These are phyloP conservation scores for Leptopilina clavipes DNA, from an alignment of 1,140 invertebrate genomes.

Conservation along the genomic window DNA sequence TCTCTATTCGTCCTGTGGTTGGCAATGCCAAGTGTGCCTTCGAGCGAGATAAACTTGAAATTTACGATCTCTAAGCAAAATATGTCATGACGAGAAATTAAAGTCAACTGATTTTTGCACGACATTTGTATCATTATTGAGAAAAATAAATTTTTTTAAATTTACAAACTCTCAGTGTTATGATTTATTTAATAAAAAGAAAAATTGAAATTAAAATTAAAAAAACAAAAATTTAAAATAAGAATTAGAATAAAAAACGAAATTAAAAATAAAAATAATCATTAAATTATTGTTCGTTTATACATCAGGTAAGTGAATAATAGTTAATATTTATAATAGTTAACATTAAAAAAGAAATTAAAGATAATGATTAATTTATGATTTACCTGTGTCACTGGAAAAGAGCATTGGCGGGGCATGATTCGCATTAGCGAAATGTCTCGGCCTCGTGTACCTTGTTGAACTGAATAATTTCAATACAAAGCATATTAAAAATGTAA, in stretches of 20 bases:
- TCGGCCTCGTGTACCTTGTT: constrained; percentile 80
- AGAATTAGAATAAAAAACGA: no score
- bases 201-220: no score
- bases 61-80: background rate
- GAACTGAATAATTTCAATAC: constrained; percentile 87
- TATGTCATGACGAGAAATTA: background rate
- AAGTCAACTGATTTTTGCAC: background rate
- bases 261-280: no score
- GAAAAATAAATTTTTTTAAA: no score
- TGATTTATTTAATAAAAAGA: no score
- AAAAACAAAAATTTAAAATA: no score
- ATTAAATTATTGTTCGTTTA: no score
- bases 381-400: constrained; percentile 85
- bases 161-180: no score
- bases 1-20: constrained; percentile 28
- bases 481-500: constrained; percentile 89
- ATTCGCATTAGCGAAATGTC: constrained; percentile 87
- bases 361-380: background rate
- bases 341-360: background rate
- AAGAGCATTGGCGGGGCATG: constrained; percentile 87
- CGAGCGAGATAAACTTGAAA: constrained; percentile 23
- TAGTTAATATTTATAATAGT: no score
- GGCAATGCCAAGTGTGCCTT: constrained; percentile 21
- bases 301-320: no score
- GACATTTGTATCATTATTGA: no score